These are phyloP conservation scores for Caiman crocodilus DNA, from an alignment of 2,797 vertebrate genomes.

Conservation along the genomic window DNA sequence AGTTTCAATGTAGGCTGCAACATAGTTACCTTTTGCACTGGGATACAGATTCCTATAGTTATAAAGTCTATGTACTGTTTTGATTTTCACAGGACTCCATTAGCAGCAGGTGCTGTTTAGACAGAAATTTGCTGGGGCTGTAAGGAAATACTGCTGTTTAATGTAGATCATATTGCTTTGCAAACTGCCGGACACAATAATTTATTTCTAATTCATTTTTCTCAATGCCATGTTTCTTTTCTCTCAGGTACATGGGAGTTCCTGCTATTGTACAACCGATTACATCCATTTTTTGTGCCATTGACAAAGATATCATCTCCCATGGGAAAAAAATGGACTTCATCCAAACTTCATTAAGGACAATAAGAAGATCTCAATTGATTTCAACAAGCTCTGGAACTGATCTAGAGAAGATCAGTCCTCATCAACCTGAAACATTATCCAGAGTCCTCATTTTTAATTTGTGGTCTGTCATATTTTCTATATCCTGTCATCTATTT, in stretches of 20 bases:
- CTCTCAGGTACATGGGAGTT: neutral
- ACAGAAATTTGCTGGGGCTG: neutral
- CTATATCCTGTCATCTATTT: constrained; percentile 64
- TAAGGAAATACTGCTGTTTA: neutral
- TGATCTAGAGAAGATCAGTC: neutral
- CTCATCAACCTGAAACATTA: constrained; percentile 20
- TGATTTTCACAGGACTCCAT: neutral
- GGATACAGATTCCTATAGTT: neutral
- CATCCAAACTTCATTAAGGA: neutral
- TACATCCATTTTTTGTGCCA: neutral
- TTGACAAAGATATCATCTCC: neutral
- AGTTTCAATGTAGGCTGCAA: neutral
- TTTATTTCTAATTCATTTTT: neutral
- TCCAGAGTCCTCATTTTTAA: constrained; percentile 49
- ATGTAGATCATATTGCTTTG: neutral
- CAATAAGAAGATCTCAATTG: neutral
- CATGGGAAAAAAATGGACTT: neutral
- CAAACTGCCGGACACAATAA: neutral
- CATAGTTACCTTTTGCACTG: neutral
- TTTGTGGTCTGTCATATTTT: constrained; percentile 58
- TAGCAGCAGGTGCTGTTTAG: neutral
- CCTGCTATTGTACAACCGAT: neutral
- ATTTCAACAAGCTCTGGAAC: constrained; percentile 12
- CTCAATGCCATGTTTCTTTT: neutral
- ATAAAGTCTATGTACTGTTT: neutral